phyloP scores from a whole-genome alignment of 2,113 vertebrate species.

The Cebus imitator region DNA sequence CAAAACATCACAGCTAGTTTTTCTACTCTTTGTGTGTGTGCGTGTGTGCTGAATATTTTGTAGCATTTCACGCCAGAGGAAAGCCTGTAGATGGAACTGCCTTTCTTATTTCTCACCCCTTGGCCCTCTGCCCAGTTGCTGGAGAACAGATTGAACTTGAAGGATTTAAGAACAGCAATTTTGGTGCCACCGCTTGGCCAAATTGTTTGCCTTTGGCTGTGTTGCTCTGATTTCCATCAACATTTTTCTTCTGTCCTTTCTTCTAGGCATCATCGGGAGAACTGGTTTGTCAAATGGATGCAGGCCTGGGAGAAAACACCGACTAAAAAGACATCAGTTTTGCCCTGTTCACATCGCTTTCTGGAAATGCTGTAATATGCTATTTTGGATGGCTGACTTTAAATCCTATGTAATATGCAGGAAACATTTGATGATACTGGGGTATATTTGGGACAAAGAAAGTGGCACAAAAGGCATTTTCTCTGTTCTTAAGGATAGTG shows the following conservation, averaged over 20 bases:
- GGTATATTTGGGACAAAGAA: neutral
- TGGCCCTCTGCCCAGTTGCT: neutral
- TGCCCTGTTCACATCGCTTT: neutral
- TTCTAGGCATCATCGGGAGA: neutral
- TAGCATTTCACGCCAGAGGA: too few relatives aligned
- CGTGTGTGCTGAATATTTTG: neutral
- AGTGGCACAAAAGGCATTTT: neutral
- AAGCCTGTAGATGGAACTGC: neutral
- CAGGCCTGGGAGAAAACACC: too few relatives aligned
- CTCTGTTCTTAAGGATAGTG: neutral
- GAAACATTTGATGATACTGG: neutral
- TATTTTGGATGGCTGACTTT: neutral
- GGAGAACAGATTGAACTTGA: neutral
- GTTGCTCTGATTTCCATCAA: neutral
- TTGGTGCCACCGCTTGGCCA: neutral
- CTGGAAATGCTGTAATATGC: neutral
- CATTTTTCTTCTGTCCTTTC: neutral
- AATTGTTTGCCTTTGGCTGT: neutral
- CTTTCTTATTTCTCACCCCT: neutral
- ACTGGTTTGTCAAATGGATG: neutral
- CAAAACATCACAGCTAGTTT: neutral
- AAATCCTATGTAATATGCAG: neutral
- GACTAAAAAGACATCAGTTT: neutral
- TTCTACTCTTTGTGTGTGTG: neutral
- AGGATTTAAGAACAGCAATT: neutral